Base-by-base conservation (phyloP, 2,113 vertebrate species). In the Sminthopsis crassicaudata region DNA sequence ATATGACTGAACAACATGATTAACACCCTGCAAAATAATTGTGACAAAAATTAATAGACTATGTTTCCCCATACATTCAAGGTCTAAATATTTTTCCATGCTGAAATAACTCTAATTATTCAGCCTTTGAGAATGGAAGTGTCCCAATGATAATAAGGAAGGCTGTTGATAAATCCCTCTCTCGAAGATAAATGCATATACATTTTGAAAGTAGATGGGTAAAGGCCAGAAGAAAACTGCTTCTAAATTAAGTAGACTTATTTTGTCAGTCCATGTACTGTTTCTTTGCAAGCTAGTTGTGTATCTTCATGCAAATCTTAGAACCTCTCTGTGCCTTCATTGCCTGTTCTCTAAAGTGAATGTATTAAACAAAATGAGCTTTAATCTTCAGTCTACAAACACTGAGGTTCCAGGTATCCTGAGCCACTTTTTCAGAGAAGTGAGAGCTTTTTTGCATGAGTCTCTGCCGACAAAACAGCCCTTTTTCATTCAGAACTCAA, bases 321-420 rank as follows among this genome's bases (percentile, higher is more conserved):
- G 50, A 90, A 91, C 67, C 2, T 92, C 30, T 94, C 89, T 46
- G 46, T 93, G 67, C 14, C 91, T 27, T 76, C 60, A n/a, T 19
- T 88, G 1, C 53, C 76, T 91, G 55, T 57, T 89, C 91, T 91
- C 48, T 90, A 46, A 24, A 95, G 90, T 54, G 60, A 93, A 50
- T 53, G 16, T 23, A 36, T 76, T 51, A 25, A 76, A 24, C 30
- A 91, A 42, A 16, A 7, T 51, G 93, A 84, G 67, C 19, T 42
- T 84, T 42, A 42, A 42, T 23, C 19, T 42, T n/a, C 6, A 7
- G 4, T 92, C 42, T 89, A 53, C 50, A 95, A 90, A 30, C 3
- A 1, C 53, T 9, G n/a, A 0, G 1, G 46, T 88, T 8, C 24
- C 10, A 53, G 42, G 50, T 19, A n/a, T 55, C 88, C 53, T 4